These are phyloP conservation scores for Resseliella maxima DNA, from an alignment of 2,888 invertebrate genomes.

Conservation along the genomic window DNA sequence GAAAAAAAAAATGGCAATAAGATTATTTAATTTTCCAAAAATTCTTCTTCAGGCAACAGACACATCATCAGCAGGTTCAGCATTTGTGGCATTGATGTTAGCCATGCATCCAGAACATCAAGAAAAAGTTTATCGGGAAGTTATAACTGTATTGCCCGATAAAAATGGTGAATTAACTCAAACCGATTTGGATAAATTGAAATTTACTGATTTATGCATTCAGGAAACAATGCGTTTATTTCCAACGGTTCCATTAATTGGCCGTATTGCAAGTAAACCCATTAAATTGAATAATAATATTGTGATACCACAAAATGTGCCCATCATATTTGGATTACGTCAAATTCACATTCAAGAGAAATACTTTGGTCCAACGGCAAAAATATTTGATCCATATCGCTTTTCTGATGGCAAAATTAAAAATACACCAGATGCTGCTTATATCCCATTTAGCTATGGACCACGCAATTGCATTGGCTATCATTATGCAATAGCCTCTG, in stretches of 20 bases:
- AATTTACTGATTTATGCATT: constrained; percentile 4
- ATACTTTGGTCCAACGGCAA: constrained; percentile 24
- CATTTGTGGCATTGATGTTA: not conserved
- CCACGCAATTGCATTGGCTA: not conserved
- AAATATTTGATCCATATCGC: constrained; percentile 3
- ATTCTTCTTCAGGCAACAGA: constrained; percentile 9
- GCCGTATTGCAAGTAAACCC: not conserved
- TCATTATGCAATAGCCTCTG: not conserved
- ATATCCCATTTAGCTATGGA: constrained; percentile 39
- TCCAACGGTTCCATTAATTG: constrained; percentile 32
- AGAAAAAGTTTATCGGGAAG: constrained; percentile 5
- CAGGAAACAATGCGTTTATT: constrained; percentile 46
- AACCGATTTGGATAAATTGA: not conserved
- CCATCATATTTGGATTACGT: not conserved
- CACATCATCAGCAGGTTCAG: not conserved
- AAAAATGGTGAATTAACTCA: not conserved
- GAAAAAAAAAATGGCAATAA: too few relatives aligned
- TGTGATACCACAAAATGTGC: not conserved
- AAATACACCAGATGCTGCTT: not conserved
- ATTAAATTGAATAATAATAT: constrained; percentile 3
- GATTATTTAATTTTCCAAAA: not conserved
- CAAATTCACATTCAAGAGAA: constrained; percentile 25
- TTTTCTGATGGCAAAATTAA: not conserved
- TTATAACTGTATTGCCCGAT: not conserved
- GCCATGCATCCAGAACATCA: constrained; percentile 33